phyloP scores from a whole-genome alignment of 2,888 invertebrate genomes.

The Drosophila infuscata region DNA sequence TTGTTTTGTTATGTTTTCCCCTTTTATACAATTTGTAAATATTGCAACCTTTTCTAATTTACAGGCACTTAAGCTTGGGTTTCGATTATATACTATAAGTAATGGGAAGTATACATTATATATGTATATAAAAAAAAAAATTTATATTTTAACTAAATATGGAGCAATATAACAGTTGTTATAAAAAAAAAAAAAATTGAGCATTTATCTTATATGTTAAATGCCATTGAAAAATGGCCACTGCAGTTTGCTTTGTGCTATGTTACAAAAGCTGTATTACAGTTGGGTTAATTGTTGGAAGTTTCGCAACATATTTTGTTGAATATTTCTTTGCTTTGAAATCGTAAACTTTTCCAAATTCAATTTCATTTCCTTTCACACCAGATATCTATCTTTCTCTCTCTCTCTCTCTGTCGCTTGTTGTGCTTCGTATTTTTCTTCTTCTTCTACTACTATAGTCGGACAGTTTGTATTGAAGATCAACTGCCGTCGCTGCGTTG shows the following conservation, averaged over 20 bases:
- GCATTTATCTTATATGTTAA: slow-evolving; percentile 54
- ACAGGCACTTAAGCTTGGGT: slow-evolving; percentile 74
- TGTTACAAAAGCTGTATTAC: slow-evolving; percentile 28
- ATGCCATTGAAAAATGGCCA: slow-evolving; percentile 19
- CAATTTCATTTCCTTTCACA: not conserved
- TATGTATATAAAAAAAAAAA: slow-evolving; percentile 11
- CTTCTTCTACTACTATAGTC: slow-evolving; percentile 34
- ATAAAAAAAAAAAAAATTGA: slow-evolving; percentile 45
- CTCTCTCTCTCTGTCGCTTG: not conserved
- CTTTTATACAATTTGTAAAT: slow-evolving; percentile 63
- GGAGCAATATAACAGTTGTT: slow-evolving; percentile 55
- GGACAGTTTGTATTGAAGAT: slow-evolving; percentile 29
- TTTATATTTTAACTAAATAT: slow-evolving; percentile 9
- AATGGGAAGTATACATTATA: slow-evolving; percentile 25
- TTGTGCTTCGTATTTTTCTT: not conserved
- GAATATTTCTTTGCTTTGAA: not conserved
- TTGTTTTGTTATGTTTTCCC: slow-evolving; percentile 4
- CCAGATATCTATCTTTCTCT: not conserved
- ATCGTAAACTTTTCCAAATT: not conserved
- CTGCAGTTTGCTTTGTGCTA: slow-evolving; percentile 7
- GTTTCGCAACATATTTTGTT: slow-evolving; percentile 20
- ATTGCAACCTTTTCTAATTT: slow-evolving; percentile 64
- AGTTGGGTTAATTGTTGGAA: slow-evolving; percentile 27
- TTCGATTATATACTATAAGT: slow-evolving; percentile 21
- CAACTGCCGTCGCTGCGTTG: slow-evolving; percentile 46